Base-by-base conservation (phyloP, 2,888 invertebrate genomes). In the Creontiades dilutus region DNA sequence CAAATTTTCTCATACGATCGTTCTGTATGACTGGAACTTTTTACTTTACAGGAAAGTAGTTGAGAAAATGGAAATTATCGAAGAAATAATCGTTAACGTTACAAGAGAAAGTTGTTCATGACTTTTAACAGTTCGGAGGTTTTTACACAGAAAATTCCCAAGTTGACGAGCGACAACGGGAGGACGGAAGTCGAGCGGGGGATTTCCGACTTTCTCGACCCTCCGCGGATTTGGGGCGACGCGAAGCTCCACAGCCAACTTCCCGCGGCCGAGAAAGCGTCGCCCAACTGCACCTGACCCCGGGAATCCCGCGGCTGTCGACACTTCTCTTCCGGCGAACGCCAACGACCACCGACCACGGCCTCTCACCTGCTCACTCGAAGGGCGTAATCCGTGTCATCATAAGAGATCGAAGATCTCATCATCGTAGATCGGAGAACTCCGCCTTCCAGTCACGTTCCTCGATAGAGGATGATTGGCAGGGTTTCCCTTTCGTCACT, bases 401-500 rank as follows among this genome's bases (percentile, higher is more conserved):
- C 57, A 57, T 57, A 16, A 5, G 57, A 37, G 37, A 37, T 37
- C 37, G 3, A 7, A 37, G 37, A 16, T 57, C 57, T 7, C n/a
- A 16, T 14, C n/a, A 57, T n/a, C 57, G n/a, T 16, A 16, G 57
- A 13, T 55, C 55, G 55, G 55, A 55, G 4, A n/a, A 55, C 13
- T 3, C 55, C n/a, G 57, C n/a, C n/a, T 57, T 11, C 57, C 13
- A 52, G 52, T 52, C 52, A 52, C 11, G 5, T 57, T 57, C 14
- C n/a, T 57, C 5, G 5, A n/a, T 16, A 11, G 14, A n/a, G 16
- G 16, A 57, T 14, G 57, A 57, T 57, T 57, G 57, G n/a, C 57
- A 57, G n/a, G 57, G 57, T 57, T 57, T 57, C 57, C 57, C 57
- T 57, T n/a, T 14, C 57, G 57, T 57, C 57, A 57, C n/a, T 52